Evolutionary conservation across 2,797 vertebrate genomes (phyloP).

Genomic region (Bradypodion pumilum): DNA sequence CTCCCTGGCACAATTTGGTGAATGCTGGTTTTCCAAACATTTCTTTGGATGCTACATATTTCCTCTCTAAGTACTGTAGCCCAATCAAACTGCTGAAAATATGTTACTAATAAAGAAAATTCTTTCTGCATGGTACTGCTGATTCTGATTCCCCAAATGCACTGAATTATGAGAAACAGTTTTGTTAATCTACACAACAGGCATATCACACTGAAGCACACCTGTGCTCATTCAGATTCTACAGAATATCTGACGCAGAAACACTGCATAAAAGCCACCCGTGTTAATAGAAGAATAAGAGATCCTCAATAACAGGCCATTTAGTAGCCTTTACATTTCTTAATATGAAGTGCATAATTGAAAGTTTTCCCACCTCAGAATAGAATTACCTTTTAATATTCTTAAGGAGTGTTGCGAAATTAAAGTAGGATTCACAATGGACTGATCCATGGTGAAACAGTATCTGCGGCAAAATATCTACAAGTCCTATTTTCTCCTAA

Average conservation of each 20-base stretch:
- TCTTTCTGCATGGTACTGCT: not conserved
- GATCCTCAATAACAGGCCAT: not conserved
- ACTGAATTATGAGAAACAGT: not conserved
- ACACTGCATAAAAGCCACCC: not conserved
- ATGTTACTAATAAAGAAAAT: not conserved
- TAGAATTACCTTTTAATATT: not conserved
- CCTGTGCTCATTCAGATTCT: not conserved
- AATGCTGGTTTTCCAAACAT: not conserved
- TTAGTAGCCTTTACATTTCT: not conserved
- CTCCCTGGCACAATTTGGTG: not conserved
- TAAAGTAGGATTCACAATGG: not conserved
- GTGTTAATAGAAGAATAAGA: not conserved
- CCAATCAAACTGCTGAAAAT: not conserved
- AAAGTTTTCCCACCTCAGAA: not conserved
- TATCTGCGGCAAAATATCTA: not conserved
- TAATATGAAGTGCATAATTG: not conserved
- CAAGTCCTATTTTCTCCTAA: not conserved
- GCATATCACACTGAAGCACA: not conserved
- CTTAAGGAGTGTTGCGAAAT: not conserved
- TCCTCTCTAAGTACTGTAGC: not conserved
- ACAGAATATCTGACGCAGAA: not conserved
- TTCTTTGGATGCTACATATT: not conserved
- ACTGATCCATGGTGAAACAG: not conserved
- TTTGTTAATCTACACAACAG: too few species aligned
- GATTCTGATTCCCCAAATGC: not conserved